These are phyloP conservation scores for Typhlichthys subterraneus DNA, from an alignment of 2,797 vertebrate genomes.

Conservation along the genomic window DNA sequence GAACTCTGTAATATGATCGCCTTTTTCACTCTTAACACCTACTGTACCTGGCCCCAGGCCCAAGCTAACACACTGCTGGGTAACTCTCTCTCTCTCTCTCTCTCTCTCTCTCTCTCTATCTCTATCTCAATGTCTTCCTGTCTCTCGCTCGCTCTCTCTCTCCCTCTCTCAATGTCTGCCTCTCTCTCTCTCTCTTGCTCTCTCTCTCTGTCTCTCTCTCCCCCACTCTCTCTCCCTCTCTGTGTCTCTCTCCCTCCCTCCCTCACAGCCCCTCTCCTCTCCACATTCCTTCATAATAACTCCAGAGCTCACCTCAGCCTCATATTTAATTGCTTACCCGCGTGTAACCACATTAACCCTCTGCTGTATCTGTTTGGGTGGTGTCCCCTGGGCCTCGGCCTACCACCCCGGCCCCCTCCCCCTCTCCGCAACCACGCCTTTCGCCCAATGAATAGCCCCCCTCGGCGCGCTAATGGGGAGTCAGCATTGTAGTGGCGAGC, in stretches of 20 bases:
- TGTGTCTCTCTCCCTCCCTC: slow-evolving; percentile 3
- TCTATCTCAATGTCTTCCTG: no score
- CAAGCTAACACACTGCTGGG: slow-evolving; percentile 40
- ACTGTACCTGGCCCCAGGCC: slow-evolving; percentile 55
- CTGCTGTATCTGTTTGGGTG: slow-evolving; percentile 73
- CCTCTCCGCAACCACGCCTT: slow-evolving; percentile 66
- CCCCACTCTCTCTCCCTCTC: slow-evolving; percentile 22
- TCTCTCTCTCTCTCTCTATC: slow-evolving; percentile 1
- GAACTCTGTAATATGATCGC: slow-evolving; percentile 64
- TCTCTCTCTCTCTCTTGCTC: slow-evolving; percentile 36
- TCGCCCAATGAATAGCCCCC: slow-evolving; percentile 89
- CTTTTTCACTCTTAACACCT: slow-evolving; percentile 55
- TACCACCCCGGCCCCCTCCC: slow-evolving; percentile 39
- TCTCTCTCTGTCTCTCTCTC: slow-evolving; percentile 22
- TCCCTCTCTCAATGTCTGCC: slow-evolving; percentile 19
- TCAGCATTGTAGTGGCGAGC: slow-evolving; percentile 77
- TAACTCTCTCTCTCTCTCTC: slow-evolving; percentile 38
- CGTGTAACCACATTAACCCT: slow-evolving; percentile 75
- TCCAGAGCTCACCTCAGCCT: slow-evolving; percentile 76
- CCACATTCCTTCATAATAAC: slow-evolving; percentile 69
- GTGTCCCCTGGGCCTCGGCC: slow-evolving; percentile 62
- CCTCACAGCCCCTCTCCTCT: slow-evolving; percentile 11
- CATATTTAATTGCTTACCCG: slow-evolving; percentile 80
- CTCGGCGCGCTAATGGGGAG: slow-evolving; percentile 84
- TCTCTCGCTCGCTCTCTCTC: no score